Conservation (phyloP, 1,140 invertebrate species). For the Lepidotrigona ventralis region DNA sequence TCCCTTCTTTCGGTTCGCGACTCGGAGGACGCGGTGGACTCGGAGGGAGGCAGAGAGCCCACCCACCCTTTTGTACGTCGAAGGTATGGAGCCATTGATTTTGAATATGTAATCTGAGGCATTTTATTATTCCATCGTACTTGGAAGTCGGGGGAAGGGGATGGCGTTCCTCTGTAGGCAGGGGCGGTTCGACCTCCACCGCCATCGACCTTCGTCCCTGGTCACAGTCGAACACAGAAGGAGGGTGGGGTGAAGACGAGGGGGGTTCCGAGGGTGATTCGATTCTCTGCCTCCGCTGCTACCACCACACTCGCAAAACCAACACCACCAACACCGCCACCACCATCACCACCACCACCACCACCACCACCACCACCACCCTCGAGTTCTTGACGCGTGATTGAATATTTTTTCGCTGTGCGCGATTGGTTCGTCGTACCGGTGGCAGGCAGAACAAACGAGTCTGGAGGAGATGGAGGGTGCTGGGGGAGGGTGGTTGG, state of each 20-base stretch:
- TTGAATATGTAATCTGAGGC: constrained; percentile 78
- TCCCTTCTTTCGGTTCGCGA: constrained; percentile 8
- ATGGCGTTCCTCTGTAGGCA: constrained; percentile 45
- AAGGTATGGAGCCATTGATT: constrained; percentile 76
- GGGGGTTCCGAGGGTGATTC: constrained; percentile 57
- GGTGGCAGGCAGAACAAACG: constrained; percentile 69
- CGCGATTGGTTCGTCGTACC: constrained; percentile 78
- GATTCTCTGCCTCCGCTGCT: constrained; percentile 66
- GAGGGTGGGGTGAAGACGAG: constrained; percentile 61
- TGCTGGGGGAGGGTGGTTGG: constrained; percentile 50
- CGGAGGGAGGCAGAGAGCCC: constrained; percentile 62
- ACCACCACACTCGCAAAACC: constrained; percentile 55
- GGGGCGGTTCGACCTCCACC: constrained; percentile 65
- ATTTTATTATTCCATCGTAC: constrained; percentile 77
- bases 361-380: constrained; percentile 62
- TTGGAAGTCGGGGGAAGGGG: constrained; percentile 38
- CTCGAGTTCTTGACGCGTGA: constrained; percentile 78
- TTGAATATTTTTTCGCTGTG: constrained; percentile 80
- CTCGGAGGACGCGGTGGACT: constrained; percentile 5
- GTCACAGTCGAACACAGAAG: constrained; percentile 38
- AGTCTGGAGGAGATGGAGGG: constrained; percentile 53
- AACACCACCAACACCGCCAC: constrained; percentile 52
- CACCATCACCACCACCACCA: constrained; percentile 59
- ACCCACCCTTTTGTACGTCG: constrained; percentile 67
- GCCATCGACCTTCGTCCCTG: constrained; percentile 66